These are phyloP conservation scores for Argopecten irradians DNA, from an alignment of 1,140 invertebrate species.

Conservation along the genomic window DNA sequence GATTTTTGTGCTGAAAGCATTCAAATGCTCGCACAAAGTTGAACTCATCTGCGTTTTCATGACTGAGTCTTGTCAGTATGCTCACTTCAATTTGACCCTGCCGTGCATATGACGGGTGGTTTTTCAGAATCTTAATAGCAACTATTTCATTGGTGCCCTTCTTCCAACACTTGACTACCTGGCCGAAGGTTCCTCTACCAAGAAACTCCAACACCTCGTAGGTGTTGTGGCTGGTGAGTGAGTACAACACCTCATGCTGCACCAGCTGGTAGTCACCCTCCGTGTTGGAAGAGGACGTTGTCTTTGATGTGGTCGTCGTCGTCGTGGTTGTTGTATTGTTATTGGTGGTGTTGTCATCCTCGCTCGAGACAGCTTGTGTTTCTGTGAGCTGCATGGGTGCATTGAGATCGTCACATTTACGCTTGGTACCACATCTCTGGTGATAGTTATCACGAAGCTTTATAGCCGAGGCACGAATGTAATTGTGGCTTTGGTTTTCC, in stretches of 20 bases:
- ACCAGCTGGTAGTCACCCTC: constrained; percentile 99
- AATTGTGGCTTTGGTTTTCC: constrained; percentile 78
- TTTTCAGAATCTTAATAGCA: constrained; percentile 99
- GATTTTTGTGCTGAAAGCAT: constrained; percentile 99
- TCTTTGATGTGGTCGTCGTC: constrained; percentile 83
- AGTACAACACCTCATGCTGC: constrained; percentile 98
- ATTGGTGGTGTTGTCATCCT: constrained; percentile 70
- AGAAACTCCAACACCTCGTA: constrained; percentile 99
- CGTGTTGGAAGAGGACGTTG: constrained; percentile 75
- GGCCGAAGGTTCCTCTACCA: constrained; percentile 98
- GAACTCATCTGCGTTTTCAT: constrained; percentile 98
- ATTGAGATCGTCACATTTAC: constrained; percentile 71
- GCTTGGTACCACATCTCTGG: constrained; percentile 70
- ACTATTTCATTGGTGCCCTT: constrained; percentile 99
- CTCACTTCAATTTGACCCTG: constrained; percentile 99
- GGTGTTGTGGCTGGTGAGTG: constrained; percentile 86
- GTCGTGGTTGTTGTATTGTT: constrained; percentile 86
- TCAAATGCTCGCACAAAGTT: constrained; percentile 99
- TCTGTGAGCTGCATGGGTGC: constrained; percentile 72
- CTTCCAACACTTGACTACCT: constrained; percentile 99
- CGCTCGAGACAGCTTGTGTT: constrained; percentile 71
- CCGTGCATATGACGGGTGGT: constrained; percentile 99
- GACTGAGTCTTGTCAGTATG: constrained; percentile 96
- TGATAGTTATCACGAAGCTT: constrained; percentile 82
- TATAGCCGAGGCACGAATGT: constrained; percentile 84